These are phyloP conservation scores for Pemphredon lugubris DNA, from an alignment of 2,888 invertebrate genomes.

Conservation along the genomic window DNA sequence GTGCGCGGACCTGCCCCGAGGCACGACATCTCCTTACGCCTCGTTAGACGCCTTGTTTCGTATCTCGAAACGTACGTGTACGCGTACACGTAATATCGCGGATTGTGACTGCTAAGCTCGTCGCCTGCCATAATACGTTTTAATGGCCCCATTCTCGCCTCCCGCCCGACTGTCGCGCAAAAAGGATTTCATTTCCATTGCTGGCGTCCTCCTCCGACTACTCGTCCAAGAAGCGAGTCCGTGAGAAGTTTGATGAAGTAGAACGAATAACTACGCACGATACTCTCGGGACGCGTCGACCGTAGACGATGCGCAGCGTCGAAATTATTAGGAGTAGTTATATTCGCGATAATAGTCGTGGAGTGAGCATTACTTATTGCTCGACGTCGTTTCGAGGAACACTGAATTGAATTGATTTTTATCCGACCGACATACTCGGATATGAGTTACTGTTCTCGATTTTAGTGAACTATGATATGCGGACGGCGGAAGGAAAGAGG, in stretches of 20 bases:
- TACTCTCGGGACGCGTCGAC: neutral
- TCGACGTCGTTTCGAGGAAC: too few species aligned
- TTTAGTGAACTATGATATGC: too few species aligned
- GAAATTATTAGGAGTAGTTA: too few species aligned
- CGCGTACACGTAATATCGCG: conserved; percentile 56
- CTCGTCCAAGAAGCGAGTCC: conserved; percentile 15
- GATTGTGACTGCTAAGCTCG: conserved; percentile 62
- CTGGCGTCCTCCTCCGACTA: conserved; percentile 21
- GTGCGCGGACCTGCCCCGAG: conserved; percentile 64
- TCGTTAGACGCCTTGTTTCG: conserved; percentile 75
- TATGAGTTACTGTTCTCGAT: too few species aligned
- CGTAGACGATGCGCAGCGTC: neutral
- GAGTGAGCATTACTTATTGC: too few species aligned
- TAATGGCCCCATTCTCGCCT: conserved; percentile 69
- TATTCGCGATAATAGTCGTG: too few species aligned
- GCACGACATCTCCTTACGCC: conserved; percentile 71
- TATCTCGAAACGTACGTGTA: conserved; percentile 64
- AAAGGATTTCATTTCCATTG: conserved; percentile 65
- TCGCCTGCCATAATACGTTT: conserved; percentile 69
- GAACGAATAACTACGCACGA: conserved; percentile 3
- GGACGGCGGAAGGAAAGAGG: too few species aligned
- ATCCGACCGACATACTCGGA: too few species aligned
- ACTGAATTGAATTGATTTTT: too few species aligned
- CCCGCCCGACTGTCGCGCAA: conserved; percentile 37
- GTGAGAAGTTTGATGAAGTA: conserved; percentile 24